Evolutionary conservation across 2,888 invertebrate species (phyloP).

Genomic region (Chrysotoxum bicinctum): DNA sequence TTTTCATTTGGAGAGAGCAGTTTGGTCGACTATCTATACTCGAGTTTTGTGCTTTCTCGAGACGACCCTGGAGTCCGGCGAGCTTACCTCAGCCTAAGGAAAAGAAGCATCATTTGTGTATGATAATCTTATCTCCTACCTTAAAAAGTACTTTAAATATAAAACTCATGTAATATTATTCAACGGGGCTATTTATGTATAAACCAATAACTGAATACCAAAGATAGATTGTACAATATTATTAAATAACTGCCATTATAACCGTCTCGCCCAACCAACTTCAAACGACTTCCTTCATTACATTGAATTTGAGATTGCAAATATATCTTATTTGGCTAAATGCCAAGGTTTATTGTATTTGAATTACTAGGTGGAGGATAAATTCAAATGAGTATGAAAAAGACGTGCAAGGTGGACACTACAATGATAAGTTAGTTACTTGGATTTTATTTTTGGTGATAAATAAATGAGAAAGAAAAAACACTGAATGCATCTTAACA

Average conservation of each 20-base stretch:
- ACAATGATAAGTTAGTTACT: background rate
- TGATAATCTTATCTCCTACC: background rate
- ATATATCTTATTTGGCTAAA: slow-evolving; percentile 10
- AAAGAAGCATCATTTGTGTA: too few species aligned
- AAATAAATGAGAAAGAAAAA: slow-evolving; percentile 6
- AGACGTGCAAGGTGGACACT: slow-evolving; percentile 10
- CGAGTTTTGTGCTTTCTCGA: too few species aligned
- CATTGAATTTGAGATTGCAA: background rate
- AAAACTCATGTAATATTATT: background rate
- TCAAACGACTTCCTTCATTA: slow-evolving; percentile 20
- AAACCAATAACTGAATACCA: background rate
- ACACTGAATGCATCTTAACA: background rate
- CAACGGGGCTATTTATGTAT: background rate
- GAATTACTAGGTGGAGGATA: slow-evolving; percentile 22
- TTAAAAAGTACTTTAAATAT: background rate
- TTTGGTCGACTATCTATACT: too few species aligned
- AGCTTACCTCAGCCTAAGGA: too few species aligned
- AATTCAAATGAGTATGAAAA: slow-evolving; percentile 21
- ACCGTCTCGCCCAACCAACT: slow-evolving; percentile 14
- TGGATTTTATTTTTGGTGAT: background rate
- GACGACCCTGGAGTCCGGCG: too few species aligned
- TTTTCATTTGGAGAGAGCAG: too few species aligned
- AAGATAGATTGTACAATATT: slow-evolving; percentile 3
- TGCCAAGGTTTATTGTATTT: slow-evolving; percentile 8
- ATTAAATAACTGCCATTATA: slow-evolving; percentile 2